These are phyloP conservation scores for Metaphire vulgaris DNA, from an alignment of 1,140 invertebrate species.

Conservation along the genomic window DNA sequence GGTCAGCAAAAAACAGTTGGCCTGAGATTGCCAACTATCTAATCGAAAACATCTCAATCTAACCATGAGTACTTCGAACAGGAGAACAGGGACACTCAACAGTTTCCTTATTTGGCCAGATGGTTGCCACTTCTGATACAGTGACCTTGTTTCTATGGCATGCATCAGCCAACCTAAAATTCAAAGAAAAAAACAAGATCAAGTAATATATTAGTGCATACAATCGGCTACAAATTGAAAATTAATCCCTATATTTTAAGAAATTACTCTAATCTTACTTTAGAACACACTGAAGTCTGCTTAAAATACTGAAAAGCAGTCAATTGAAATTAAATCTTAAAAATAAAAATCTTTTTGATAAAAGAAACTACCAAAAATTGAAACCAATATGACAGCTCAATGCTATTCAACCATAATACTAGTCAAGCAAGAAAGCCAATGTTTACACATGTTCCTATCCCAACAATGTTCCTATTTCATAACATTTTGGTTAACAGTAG, in stretches of 20 bases:
- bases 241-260: not conserved
- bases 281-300: not conserved
- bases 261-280: not conserved
- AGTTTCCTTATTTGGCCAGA: not conserved
- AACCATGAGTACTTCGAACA: not conserved
- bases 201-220: not conserved
- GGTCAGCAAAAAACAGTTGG: no score
- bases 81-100: not conserved
- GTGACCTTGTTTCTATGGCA: not conserved
- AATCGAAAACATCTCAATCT: no score
- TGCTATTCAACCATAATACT: no score
- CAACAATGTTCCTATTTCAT: not conserved
- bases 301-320: not conserved
- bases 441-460: not conserved
- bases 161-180: not conserved
- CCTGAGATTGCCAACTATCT: no score
- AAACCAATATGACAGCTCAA: no score
- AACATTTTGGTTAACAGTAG: not conserved
- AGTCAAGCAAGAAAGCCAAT: not conserved
- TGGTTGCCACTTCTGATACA: not conserved
- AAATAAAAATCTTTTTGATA: not conserved
- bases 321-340: not conserved
- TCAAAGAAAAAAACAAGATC: not conserved
- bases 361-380: no score
- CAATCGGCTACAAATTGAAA: not conserved